Evolutionary conservation across 2,888 invertebrate genomes (phyloP).

Genomic region (Nineta flava): DNA sequence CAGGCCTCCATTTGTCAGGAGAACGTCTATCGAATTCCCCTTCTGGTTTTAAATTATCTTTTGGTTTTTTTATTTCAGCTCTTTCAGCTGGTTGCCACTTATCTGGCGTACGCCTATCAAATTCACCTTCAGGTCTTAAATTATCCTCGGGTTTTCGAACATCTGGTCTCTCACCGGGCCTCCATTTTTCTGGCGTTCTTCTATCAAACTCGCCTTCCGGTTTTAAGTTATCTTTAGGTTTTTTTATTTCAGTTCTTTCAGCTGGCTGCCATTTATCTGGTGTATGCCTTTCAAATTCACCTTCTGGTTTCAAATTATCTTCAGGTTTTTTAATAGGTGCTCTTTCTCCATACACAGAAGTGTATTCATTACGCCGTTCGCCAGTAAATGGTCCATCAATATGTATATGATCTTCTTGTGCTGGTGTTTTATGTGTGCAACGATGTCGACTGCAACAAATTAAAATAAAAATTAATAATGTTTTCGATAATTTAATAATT

Average conservation of each 20-base stretch:
- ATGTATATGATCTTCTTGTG: constrained; percentile 40
- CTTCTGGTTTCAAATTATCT: constrained; percentile 34
- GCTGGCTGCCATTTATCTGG: constrained; percentile 22
- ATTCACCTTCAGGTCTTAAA: constrained; percentile 43
- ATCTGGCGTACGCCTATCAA: constrained; percentile 28
- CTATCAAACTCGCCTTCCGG: constrained; percentile 38
- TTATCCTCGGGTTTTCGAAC: constrained; percentile 44
- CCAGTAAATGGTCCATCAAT: constrained; percentile 48
- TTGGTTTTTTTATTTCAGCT: constrained; percentile 28
- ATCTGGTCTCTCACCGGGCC: constrained; percentile 31
- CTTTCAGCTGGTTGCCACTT: constrained; percentile 27
- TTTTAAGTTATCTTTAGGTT: constrained; percentile 29
- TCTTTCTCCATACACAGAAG: constrained; percentile 24
- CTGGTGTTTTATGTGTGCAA: constrained; percentile 52
- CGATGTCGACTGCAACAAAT: constrained; percentile 55
- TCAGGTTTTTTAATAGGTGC: constrained; percentile 30
- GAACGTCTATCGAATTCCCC: constrained; percentile 34
- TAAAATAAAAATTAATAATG: not conserved
- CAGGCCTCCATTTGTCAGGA: constrained; percentile 30
- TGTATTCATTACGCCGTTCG: constrained; percentile 32
- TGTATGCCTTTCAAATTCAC: constrained; percentile 31
- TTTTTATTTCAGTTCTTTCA: constrained; percentile 35
- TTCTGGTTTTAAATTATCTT: constrained; percentile 32
- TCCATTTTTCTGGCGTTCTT: constrained; percentile 27
- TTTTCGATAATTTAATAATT: not conserved